A percentile compares a stretch with the other conserved stretches of the same genome.
Conservation (phyloP, 2,797 vertebrate genomes). For the Pelobates cultripes region DNA sequence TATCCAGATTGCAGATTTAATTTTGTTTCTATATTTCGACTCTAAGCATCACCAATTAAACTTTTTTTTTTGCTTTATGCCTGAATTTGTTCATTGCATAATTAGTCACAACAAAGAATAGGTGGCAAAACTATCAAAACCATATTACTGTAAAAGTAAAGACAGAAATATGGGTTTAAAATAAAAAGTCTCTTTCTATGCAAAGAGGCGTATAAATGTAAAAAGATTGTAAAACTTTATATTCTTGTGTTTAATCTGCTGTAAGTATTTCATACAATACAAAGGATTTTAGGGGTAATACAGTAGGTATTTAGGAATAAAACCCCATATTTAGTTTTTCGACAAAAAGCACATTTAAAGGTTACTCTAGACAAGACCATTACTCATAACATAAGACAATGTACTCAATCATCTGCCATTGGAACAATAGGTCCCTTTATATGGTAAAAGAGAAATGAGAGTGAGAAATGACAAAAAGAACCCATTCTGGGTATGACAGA, state of each 20-base stretch:
- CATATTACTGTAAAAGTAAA: too few species aligned
- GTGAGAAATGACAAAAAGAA: slow-evolving; percentile 43
- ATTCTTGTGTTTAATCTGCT: too few species aligned
- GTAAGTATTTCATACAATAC: neutral
- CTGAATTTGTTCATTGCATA: too few species aligned
- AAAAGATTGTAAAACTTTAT: neutral
- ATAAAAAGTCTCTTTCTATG: neutral
- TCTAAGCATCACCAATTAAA: too few species aligned
- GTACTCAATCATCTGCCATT: slow-evolving; percentile 38
- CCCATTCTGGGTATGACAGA: slow-evolving; percentile 34
- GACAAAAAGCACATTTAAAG: slow-evolving; percentile 43
- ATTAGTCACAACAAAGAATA: too few species aligned
- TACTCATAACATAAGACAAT: slow-evolving; percentile 39
- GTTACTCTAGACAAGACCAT: slow-evolving; percentile 51
- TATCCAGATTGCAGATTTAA: too few species aligned
- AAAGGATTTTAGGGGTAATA: neutral
- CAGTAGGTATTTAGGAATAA: slow-evolving; percentile 19
- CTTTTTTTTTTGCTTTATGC: too few species aligned
- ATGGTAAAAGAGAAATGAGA: slow-evolving; percentile 4
- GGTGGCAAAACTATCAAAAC: too few species aligned
- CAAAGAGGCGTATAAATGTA: neutral
- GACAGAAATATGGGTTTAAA: neutral
- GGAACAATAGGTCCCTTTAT: slow-evolving; percentile 22
- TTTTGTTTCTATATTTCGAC: too few species aligned
- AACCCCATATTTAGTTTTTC: slow-evolving; percentile 40